These are phyloP conservation scores for Venturia canescens DNA, from an alignment of 1,140 invertebrate genomes.

Conservation along the genomic window DNA sequence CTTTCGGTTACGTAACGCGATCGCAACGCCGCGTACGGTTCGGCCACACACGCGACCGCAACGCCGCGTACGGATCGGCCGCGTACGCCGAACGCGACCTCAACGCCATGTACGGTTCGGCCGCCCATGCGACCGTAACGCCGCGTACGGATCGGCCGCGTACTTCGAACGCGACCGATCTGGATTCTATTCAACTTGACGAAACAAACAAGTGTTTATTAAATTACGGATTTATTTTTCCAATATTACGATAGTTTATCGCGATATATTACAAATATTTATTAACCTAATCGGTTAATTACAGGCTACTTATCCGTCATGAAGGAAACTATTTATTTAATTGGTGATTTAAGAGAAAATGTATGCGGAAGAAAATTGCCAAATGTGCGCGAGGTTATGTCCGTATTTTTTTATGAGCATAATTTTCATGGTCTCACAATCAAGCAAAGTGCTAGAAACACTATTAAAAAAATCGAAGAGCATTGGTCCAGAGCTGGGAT, in stretches of 20 bases:
- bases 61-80: too few species aligned
- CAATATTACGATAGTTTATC: not conserved
- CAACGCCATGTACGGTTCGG: too few species aligned
- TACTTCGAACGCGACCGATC: too few species aligned
- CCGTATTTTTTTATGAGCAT: constrained; percentile 3
- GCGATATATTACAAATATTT: not conserved
- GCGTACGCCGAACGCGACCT: too few species aligned
- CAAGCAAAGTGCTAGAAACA: not conserved
- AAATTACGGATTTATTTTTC: not conserved
- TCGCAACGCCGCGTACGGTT: too few species aligned
- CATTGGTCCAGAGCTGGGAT: not conserved
- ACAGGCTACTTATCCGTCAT: not conserved
- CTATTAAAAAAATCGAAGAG: not conserved
- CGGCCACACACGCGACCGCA: too few species aligned
- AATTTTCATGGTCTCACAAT: not conserved
- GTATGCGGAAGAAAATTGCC: not conserved
- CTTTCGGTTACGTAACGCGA: too few species aligned
- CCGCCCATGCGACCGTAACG: too few species aligned
- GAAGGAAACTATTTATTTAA: not conserved
- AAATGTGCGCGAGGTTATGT: not conserved
- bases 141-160: too few species aligned
- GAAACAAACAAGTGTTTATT: too few species aligned
- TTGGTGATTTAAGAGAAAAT: not conserved
- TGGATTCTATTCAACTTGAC: not conserved
- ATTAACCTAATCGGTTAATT: not conserved